Base-by-base conservation (phyloP, 2,113 vertebrate genomes). In the Amphilophus citrinellus region DNA sequence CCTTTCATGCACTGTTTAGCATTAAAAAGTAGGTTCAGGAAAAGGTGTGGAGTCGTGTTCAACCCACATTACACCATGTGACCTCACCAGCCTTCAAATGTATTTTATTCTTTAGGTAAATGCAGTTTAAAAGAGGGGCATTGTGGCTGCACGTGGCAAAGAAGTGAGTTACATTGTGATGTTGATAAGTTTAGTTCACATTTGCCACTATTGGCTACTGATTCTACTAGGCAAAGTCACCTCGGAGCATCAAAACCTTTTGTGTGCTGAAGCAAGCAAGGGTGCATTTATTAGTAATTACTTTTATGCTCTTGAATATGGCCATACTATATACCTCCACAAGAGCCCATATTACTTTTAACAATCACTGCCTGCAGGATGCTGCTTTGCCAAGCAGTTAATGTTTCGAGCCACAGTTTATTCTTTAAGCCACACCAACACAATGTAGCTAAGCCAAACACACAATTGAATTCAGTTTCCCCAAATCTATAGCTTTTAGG, bases 391-490 rank as follows among this genome's bases (percentile, higher is more conserved):
- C 76, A n/a, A 79, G 73, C 18, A 58, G 27, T 80, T 77, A 47
- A 73, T 84, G 66, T 61, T 47, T 83, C 71, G 60, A 82, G 75
- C n/a, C 65, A 47, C 50, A 42, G 62, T 84, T 63, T 78, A 79
- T 75, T 56, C 71, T 63, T 75, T 24, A 63, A 86, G 35, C 20
- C 50, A 71, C 76, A 76, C 14, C 30, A 63, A 35, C 60, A 76
- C 63, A 80, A 3, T 73, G 58, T 57, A 32, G 18, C 57, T 75
- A 10, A 79, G 61, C 4, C 39, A 77, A 79, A 83, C 6, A 79
- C 22, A 9, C 20, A 11, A 20, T 32, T 10, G 42, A 84, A 79
- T 47, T 76, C 24, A 27, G 39, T 59, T 82, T 77, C 37, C 10
- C 30, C 68, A 30, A 24, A 32, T 20, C 44, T 75, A 42, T 57